Evolutionary conservation across 2,888 invertebrate species (phyloP).

Genomic region (Bugula neritina): DNA sequence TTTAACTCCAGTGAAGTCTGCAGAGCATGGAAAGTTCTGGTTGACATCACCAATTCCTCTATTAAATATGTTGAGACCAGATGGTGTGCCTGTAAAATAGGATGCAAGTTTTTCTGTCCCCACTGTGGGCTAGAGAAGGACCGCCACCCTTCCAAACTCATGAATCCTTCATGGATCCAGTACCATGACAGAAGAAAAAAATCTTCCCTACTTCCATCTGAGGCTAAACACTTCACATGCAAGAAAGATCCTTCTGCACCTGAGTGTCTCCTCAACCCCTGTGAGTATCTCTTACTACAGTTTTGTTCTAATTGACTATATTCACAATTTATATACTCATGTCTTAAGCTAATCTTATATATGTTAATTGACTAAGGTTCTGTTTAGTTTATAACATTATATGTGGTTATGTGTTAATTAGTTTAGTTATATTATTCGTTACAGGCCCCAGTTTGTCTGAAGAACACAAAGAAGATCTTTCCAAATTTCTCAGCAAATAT

Average conservation of each 20-base stretch:
- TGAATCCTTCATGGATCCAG: not conserved
- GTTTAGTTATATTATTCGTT: too few relatives aligned
- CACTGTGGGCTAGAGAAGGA: not conserved
- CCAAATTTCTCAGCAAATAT: too few relatives aligned
- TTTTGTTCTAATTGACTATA: too few relatives aligned
- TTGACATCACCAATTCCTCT: not conserved
- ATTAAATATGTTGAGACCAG: not conserved
- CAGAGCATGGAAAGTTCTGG: not conserved
- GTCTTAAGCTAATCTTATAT: too few relatives aligned
- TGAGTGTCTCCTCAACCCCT: not conserved
- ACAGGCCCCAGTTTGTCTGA: too few relatives aligned
- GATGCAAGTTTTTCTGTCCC: not conserved
- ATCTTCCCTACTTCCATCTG: too few relatives aligned
- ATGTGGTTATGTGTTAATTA: too few relatives aligned
- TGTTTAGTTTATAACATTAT: too few relatives aligned
- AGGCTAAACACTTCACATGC: not conserved
- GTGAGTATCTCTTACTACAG: not conserved
- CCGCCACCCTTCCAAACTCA: not conserved
- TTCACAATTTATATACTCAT: too few relatives aligned
- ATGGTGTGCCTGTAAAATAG: not conserved
- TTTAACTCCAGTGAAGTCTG: not conserved
- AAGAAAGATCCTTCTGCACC: not conserved
- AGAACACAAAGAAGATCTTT: too few relatives aligned
- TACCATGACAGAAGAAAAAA: not conserved
- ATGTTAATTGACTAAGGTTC: too few relatives aligned